Conservation (phyloP, 2,797 vertebrate species). For the Enteromius unitaeniatus region DNA sequence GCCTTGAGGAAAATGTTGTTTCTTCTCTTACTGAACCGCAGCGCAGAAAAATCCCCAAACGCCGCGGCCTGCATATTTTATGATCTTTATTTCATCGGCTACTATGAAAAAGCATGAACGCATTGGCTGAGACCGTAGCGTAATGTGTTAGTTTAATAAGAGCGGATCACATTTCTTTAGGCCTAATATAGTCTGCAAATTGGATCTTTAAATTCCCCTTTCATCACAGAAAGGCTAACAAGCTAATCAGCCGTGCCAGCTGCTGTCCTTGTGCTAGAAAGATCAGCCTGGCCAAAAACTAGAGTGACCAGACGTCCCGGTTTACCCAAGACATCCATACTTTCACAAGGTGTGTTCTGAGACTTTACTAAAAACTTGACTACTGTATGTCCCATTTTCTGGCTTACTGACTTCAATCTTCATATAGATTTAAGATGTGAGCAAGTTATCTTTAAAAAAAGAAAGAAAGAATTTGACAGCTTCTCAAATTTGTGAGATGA, state of each 20-base stretch:
- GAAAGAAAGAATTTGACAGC: background rate
- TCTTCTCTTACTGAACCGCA: conserved; percentile 16
- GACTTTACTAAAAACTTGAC: background rate
- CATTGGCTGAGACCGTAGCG: conserved; percentile 38
- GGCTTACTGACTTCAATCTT: background rate
- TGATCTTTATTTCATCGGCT: conserved; percentile 42
- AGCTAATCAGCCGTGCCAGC: conserved; percentile 58
- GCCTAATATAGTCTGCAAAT: conserved; percentile 58
- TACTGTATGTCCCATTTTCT: background rate
- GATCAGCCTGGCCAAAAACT: background rate
- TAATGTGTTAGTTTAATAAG: conserved; percentile 59
- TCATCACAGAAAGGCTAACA: conserved; percentile 63
- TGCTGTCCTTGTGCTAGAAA: background rate
- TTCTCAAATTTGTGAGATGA: background rate
- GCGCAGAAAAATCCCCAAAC: conserved; percentile 23
- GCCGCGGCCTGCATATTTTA: conserved; percentile 21
- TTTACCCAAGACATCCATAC: background rate
- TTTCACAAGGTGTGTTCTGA: conserved; percentile 13
- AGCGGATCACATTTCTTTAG: conserved; percentile 47
- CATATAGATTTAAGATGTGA: background rate
- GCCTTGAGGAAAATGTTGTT: conserved; percentile 41
- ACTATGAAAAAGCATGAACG: conserved; percentile 45
- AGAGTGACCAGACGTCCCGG: background rate
- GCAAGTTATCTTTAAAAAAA: background rate
- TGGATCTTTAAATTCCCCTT: conserved; percentile 66